These are phyloP conservation scores for Circaetus gallicus DNA, from an alignment of 2,113 vertebrate species.

Conservation along the genomic window DNA sequence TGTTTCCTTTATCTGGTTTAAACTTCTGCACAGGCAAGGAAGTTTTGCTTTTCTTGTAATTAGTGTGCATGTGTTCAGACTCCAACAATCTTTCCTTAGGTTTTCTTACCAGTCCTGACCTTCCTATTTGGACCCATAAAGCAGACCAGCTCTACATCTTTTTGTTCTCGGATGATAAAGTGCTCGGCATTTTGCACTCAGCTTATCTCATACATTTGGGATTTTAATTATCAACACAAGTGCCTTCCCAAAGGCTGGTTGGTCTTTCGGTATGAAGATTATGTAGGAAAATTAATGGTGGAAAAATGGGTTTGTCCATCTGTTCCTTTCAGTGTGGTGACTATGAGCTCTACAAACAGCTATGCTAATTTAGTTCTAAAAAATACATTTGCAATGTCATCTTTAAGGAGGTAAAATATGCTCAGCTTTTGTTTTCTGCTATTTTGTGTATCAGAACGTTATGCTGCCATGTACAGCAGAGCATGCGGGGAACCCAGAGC, in stretches of 20 bases:
- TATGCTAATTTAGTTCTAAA: background rate
- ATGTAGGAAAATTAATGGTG: background rate
- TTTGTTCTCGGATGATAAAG: background rate
- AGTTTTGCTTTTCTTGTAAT: background rate
- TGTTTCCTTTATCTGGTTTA: background rate
- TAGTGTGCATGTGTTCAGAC: background rate
- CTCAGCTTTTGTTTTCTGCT: background rate
- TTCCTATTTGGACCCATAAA: background rate
- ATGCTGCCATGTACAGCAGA: background rate
- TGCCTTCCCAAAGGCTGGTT: background rate
- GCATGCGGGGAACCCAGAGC: background rate
- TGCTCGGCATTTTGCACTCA: background rate
- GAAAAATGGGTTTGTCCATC: background rate
- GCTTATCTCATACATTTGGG: background rate
- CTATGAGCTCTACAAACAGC: background rate
- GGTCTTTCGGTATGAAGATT: background rate
- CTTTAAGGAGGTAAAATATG: background rate
- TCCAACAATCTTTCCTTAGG: background rate
- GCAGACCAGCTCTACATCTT: background rate
- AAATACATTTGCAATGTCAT: background rate
- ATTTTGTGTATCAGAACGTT: background rate
- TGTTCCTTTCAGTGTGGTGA: background rate
- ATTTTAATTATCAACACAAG: slow-evolving; percentile 20
- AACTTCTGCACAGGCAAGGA: background rate
- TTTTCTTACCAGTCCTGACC: background rate